Base-by-base conservation (phyloP, 2,113 vertebrate genomes). In the Chaetura pelagica region DNA sequence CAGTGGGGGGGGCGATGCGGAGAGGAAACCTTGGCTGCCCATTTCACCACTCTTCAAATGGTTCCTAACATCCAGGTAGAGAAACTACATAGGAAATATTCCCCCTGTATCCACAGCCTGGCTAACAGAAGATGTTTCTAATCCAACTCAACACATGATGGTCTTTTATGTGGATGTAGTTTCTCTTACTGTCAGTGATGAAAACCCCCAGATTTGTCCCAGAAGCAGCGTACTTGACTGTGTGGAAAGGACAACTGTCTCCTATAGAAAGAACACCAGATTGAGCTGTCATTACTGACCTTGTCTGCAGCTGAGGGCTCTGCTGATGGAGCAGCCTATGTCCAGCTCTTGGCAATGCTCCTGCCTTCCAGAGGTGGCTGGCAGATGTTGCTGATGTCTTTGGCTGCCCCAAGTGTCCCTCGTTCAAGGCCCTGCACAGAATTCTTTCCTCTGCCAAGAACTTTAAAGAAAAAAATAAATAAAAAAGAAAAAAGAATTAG, bases 361-460 rank as follows among this genome's bases (percentile, higher is more conserved):
- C 87, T 11, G n/a, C 68, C 68, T 94, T 95, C 90, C 79, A 90
- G 76, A 87, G 90, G 73, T 64, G 79, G 44, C 54, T 96, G 95
- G 88, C 76, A 90, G 83, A 94, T 84, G 52, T 32, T 90, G 38
- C 68, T 92, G 85, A 75, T 95, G 35, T 87, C 90, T 96, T 96
- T 96, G 96, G 94, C 96, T 96, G 90, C 94, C 61, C 90, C 0
- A 1, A 71, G 35, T 68, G 93, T 68, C 88, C 92, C 68, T 84
- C 1, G 0, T 75, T 92, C 85, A 94, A 80, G 83, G 72, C 69
- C 83, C 44, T 78, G 76, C 55, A 84, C 24, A 64, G 21, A 95
- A 88, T 81, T 61, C 52, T 38, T 44, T 75, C 48, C 38, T 80
- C 57, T 88, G 93, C 82, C 93, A 96, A 85, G 26, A 78, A 20